Evolutionary conservation across 2,888 invertebrate genomes (phyloP).

Genomic region (Glyphotaelius pellucidus): DNA sequence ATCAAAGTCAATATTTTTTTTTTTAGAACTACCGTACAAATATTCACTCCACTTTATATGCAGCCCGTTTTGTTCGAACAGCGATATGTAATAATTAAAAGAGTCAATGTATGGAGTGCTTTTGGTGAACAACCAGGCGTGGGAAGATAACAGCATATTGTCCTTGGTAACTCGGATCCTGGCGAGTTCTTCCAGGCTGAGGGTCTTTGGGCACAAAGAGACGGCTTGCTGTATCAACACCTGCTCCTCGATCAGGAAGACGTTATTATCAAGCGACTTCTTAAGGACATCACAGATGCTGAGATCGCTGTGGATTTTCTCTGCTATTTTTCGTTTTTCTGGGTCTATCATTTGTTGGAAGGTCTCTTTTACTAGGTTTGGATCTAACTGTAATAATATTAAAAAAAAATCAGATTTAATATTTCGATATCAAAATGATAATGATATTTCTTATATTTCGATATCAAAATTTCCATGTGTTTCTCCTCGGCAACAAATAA

Average conservation of each 20-base stretch:
- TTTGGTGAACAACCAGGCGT: slow-evolving; percentile 61
- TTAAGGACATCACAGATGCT: slow-evolving; percentile 58
- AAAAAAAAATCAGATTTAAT: not conserved
- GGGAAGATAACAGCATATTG: slow-evolving; percentile 56
- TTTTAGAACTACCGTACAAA: slow-evolving; percentile 20
- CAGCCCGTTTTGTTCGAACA: slow-evolving; percentile 54
- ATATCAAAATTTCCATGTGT: not conserved
- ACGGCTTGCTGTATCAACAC: slow-evolving; percentile 50
- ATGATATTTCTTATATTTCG: not conserved
- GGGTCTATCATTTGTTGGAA: slow-evolving; percentile 54
- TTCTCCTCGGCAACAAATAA: not conserved
- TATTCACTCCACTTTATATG: slow-evolving; percentile 56
- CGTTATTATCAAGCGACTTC: slow-evolving; percentile 45
- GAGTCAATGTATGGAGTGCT: slow-evolving; percentile 55
- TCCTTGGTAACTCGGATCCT: slow-evolving; percentile 58
- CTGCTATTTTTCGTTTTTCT: slow-evolving; percentile 26
- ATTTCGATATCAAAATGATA: not conserved
- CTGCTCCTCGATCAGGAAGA: slow-evolving; percentile 60
- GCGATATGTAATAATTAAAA: slow-evolving; percentile 54
- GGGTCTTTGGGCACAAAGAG: slow-evolving; percentile 49
- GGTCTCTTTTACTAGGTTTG: slow-evolving; percentile 50
- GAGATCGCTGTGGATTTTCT: slow-evolving; percentile 48
- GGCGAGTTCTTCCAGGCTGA: slow-evolving; percentile 41
- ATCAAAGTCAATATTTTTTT: slow-evolving; percentile 16
- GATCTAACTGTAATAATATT: slow-evolving; percentile 52